These are phyloP conservation scores for Drosophila ercepeae DNA, from an alignment of 1,140 invertebrate species.

Conservation along the genomic window DNA sequence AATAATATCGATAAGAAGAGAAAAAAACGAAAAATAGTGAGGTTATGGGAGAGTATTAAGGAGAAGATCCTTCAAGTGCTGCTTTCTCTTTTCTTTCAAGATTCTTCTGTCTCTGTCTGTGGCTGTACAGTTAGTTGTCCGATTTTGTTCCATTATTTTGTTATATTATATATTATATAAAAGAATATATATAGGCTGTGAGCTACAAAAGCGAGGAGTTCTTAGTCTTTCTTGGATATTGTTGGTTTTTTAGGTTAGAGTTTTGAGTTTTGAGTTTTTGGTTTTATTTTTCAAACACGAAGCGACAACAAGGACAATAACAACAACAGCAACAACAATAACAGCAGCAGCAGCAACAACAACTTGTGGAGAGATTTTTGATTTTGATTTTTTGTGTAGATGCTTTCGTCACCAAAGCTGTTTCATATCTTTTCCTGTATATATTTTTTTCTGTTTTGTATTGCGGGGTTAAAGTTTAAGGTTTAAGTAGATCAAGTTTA, in stretches of 20 bases:
- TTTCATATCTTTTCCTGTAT: neutral
- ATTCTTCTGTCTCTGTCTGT: conserved; percentile 14
- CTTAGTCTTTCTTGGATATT: neutral
- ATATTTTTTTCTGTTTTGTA: neutral
- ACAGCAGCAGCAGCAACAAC: conserved; percentile 20
- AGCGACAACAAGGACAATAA: conserved; percentile 35
- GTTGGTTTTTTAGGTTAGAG: neutral
- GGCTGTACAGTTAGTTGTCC: conserved; percentile 6
- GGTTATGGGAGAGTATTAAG: neutral
- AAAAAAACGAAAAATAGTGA: neutral
- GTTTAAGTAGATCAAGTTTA: neutral
- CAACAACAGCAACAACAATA: conserved; percentile 28
- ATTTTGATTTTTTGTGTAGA: conserved; percentile 13
- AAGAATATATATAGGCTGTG: neutral
- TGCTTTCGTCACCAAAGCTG: conserved; percentile 26
- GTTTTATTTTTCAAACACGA: conserved; percentile 11
- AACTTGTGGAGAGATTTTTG: conserved; percentile 9
- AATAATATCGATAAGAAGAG: conserved; percentile 2
- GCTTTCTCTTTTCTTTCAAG: conserved; percentile 4
- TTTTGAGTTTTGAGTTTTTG: neutral
- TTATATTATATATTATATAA: neutral
- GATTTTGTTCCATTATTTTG: neutral
- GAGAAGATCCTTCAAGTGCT: neutral
- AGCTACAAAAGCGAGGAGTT: neutral
- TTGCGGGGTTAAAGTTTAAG: neutral